Base-by-base conservation (phyloP, 2,888 invertebrate genomes). In the Polietes domitor region DNA sequence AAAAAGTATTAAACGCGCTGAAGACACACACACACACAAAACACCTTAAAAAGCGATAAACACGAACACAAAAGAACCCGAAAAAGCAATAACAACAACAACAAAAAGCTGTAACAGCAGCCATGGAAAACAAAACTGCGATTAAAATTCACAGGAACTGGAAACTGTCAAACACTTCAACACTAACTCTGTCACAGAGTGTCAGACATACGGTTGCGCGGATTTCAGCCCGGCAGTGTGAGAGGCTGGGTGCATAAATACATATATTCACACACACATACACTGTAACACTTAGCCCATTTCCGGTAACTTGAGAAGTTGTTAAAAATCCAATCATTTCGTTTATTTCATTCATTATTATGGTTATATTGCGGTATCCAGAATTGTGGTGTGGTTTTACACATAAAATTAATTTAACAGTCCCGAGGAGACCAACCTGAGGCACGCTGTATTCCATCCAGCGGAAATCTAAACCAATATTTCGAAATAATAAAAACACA, bases 391-490 rank as follows among this genome's bases (percentile, higher is more conserved):
- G 4, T 47, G 4, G n/a, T 12, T 26, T 41, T 41, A n/a, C n/a
- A 47, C 47, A 12, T n/a, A n/a, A 47, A 47, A n/a, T 47, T 47
- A 47, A n/a, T 41, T 41, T 41, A 12, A 41, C 32, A 47, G 32
- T 4, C 9, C 32, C 26, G 17, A 9, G 28, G 19, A 7, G n/a
- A 2, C 15, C 63, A 63, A 26, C 2, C 7, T 74, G 0, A 2
- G 32, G 32, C 32, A 24, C 17, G 26, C 55, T 87, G 88, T 89
- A n/a, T n/a, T n/a, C n/a, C n/a, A n/a, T n/a, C n/a, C n/a, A n/a
- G n/a, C n/a, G n/a, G n/a, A n/a, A n/a, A n/a, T n/a, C n/a, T n/a
- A n/a, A n/a, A n/a, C n/a, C n/a, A n/a, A n/a, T n/a, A n/a, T n/a
- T n/a, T n/a, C n/a, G n/a, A n/a, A n/a, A n/a, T n/a, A n/a, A n/a